These are phyloP conservation scores for Byasa hedistus DNA, from an alignment of 2,888 invertebrate genomes.

Conservation along the genomic window DNA sequence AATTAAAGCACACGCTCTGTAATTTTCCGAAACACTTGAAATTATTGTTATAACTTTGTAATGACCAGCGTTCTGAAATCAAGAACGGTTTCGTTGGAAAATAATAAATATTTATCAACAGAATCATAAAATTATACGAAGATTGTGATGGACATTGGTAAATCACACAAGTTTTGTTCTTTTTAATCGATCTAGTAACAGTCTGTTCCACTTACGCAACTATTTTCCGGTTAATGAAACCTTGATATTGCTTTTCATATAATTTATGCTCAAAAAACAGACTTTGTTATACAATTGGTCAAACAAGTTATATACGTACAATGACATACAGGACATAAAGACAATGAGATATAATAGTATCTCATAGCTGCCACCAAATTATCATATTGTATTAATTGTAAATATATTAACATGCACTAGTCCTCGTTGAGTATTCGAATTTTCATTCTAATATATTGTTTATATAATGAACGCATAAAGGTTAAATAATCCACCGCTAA, in stretches of 20 bases:
- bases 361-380: no score
- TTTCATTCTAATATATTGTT: no score
- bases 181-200: background rate
- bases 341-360: background rate
- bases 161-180: conserved; percentile 8
- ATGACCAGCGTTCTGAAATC: no score
- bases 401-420: no score
- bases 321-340: background rate
- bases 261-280: no score
- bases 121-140: conserved; percentile 26
- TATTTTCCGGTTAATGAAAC: conserved; percentile 8
- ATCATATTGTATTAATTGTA: no score
- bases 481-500: no score
- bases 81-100: background rate
- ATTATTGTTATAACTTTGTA: background rate
- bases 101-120: conserved; percentile 7
- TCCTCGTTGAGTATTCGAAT: no score
- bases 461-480: no score
- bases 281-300: background rate
- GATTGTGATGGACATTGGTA: background rate
- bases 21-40: no score
- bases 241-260: background rate
- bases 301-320: background rate
- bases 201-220: background rate
- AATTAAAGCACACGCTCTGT: no score